phyloP scores from a whole-genome alignment of 1,140 invertebrate genomes.

The Palaemon carinicauda region DNA sequence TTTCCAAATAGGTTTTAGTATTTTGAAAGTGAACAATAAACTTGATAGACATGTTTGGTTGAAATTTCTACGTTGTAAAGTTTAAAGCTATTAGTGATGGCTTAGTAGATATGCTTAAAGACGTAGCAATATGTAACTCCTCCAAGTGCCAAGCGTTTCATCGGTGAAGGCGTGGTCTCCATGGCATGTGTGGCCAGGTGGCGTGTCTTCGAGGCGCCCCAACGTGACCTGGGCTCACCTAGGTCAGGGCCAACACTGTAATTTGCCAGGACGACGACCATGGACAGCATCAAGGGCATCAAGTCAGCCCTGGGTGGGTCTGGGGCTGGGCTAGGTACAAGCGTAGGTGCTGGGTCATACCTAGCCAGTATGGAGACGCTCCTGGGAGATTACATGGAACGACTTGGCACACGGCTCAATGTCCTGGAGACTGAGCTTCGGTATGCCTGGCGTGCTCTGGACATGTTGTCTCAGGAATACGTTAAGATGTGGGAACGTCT shows the following conservation, averaged over 20 bases:
- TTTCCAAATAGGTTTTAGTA: background rate
- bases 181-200: constrained; percentile 44
- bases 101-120: constrained; percentile 6
- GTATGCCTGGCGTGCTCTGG: constrained; percentile 89
- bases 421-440: constrained; percentile 88
- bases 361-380: constrained; percentile 63
- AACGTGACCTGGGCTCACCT: constrained; percentile 44
- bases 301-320: constrained; percentile 53
- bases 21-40: background rate
- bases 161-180: constrained; percentile 30
- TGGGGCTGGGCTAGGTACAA: constrained; percentile 34
- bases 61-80: background rate
- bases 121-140: constrained; percentile 22
- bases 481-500: constrained; percentile 93
- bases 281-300: constrained; percentile 52
- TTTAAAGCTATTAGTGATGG: constrained; percentile 4
- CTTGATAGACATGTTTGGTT: constrained; percentile 15
- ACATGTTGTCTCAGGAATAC: constrained; percentile 89
- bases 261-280: constrained; percentile 10
- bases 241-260: constrained; percentile 29
- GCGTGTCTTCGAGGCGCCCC: constrained; percentile 20
- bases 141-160: background rate
- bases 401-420: constrained; percentile 82
- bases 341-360: constrained; percentile 46
- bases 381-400: constrained; percentile 87